Evolutionary conservation across 2,888 invertebrate species (phyloP).

Genomic region (Sinohyriopsis cumingii): DNA sequence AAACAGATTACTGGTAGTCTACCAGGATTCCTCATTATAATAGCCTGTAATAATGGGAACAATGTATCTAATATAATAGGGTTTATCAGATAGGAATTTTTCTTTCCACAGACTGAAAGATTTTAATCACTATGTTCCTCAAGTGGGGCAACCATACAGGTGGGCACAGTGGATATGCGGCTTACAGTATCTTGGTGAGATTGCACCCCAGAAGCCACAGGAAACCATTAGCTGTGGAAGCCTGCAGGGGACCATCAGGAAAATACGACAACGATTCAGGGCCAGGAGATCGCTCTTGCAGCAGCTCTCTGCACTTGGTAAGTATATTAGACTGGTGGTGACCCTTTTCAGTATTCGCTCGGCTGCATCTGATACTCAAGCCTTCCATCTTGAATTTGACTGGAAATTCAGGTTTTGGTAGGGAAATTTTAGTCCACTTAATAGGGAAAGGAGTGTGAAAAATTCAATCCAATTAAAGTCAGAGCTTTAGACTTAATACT

Average conservation of each 20-base stretch:
- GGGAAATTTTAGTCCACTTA: no score
- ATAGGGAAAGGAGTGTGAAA: no score
- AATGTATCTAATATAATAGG: no score
- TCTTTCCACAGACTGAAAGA: conserved; percentile 68
- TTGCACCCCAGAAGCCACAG: conserved; percentile 57
- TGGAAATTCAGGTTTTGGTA: no score
- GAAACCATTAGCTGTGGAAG: conserved; percentile 75
- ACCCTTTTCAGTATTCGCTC: neutral
- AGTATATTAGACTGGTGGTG: conserved; percentile 35
- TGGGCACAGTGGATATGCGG: conserved; percentile 95
- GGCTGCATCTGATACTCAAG: no score
- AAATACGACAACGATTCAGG: conserved; percentile 82
- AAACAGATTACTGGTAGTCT: no score
- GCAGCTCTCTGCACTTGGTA: conserved; percentile 81
- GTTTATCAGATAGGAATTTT: neutral
- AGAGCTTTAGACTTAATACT: no score
- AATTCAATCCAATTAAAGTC: no score
- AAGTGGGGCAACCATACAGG: conserved; percentile 85
- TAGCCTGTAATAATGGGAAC: no score
- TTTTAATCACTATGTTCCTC: conserved; percentile 71
- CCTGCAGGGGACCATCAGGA: conserved; percentile 84
- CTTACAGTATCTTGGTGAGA: conserved; percentile 79
- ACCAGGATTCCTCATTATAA: no score
- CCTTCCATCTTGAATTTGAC: no score
- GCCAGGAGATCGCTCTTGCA: conserved; percentile 84